Evolutionary conservation across 2,888 invertebrate genomes (phyloP), one percentile per base, ranked within the genome.

Genomic region (Eucriotettix oculatus): DNA sequence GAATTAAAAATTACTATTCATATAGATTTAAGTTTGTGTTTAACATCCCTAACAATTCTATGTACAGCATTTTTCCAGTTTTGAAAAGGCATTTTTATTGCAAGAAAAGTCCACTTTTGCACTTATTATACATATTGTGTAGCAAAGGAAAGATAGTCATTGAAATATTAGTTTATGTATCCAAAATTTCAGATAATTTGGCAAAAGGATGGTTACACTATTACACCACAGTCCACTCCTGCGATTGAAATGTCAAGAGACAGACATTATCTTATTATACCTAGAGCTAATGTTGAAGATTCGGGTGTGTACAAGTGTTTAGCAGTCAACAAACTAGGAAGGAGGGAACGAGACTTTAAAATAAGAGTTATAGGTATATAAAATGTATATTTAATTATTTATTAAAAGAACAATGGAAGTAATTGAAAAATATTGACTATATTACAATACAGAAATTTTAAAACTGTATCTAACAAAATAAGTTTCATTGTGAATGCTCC

Each of bases 291-390:
- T 60, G 68, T 70, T 1, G 70, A 71, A 44, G 75, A 77, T 65
- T 71, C 72, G 42, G 76, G 75, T 1, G 69, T 69, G 43, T 76
- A 76, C 66, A 69, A 68, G 40, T 76, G 76, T 63, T 69, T 69
- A 53, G 76, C 75, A 5, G 69, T 68, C 58, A 77, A 75, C 67
- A 69, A 70, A 58, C 69, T 71, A 9, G 77, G 76, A 14, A 63
- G 62, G 44, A 61, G 62, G n/a, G 64, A 64, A 41, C 63, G 66
- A 16, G 63, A 63, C 11, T 69, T 68, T 62, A 57, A 61, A 14
- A 55, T 69, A 54, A 65, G 62, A 58, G 68, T 69, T 40, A 58
- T 66, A 54, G 68, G 69, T 69, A 61, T 58, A 58, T 57, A 53
- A 16, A 44, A 48, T 48, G 2, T 14, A 9, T 48, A 9, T 48